Base-by-base conservation (phyloP, 2,888 invertebrate species). In the Sabatieria punctata region DNA sequence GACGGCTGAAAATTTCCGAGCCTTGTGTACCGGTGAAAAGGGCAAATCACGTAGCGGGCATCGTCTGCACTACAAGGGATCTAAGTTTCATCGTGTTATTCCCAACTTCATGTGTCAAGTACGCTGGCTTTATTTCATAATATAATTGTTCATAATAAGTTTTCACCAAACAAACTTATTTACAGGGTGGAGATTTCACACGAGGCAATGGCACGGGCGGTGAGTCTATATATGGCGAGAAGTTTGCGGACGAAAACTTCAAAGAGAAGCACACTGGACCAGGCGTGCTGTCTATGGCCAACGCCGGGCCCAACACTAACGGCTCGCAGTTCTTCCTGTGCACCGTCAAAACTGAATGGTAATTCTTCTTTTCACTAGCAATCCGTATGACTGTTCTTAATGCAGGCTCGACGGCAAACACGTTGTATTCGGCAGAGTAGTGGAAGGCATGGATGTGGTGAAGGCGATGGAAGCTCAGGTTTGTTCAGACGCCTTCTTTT, bases 21-120 rank as follows among this genome's bases (percentile, higher is more conserved):
- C 86, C 22, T 75, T 95, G 45, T 95, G 93, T 73, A 93, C 91
- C 45, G 88, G 86, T 48, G 89, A 89, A 68, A 84, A 83, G 69
- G 88, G 88, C 52, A 84, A 84, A 65, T 89, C 89, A 43, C 52
- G 57, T 37, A 59, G 61, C 4, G 70, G 71, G 45, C 71, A 69
- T 51, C 70, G 69, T 3, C 65, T 69, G 53, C 71, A 71, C 48
- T 91, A 81, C 77, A 85, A 85, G 72, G 81, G 80, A 58, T 48
- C 48, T 48, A 82, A 78, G 60, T 91, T 89, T 78, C 89, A 91
- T 71, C 81, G 91, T 60, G 82, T 91, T 63, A 91, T 91, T 70
- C 89, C 89, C 58, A 85, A 85, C 72, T 91, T 91, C 75, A 91
- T 91, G 89, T 83, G 86, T 71, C 89, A 91, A 74, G 88, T 85